These are phyloP conservation scores for Erpornis zantholeuca DNA, from an alignment of 2,113 vertebrate species.

Conservation along the genomic window DNA sequence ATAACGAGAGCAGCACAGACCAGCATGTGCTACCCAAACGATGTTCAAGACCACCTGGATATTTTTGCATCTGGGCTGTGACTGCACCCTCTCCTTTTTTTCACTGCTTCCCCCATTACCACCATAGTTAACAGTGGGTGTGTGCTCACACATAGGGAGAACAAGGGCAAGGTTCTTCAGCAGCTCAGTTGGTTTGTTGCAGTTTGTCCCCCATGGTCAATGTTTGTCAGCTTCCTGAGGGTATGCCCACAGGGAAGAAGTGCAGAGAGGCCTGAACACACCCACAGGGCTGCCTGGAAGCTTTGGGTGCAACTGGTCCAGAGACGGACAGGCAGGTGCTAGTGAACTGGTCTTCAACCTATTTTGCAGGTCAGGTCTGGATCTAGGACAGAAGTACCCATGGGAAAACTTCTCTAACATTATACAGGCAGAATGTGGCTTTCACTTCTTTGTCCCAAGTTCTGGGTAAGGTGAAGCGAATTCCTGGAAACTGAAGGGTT, in stretches of 20 bases:
- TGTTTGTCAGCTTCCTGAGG: not conserved
- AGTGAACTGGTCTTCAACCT: not conserved
- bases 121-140: not conserved
- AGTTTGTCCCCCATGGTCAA: not conserved
- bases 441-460: constrained; percentile 50
- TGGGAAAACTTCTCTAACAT: not conserved
- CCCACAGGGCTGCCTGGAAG: not conserved
- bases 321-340: not conserved
- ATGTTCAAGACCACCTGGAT: not conserved
- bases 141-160: not conserved
- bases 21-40: not conserved
- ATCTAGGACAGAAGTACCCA: not conserved
- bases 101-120: not conserved
- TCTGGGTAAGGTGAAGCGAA: constrained; percentile 50
- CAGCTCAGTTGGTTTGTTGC: not conserved
- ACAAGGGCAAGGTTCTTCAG: not conserved
- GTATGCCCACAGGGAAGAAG: not conserved
- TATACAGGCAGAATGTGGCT: constrained; percentile 11
- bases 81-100: not conserved
- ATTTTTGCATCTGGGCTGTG: not conserved
- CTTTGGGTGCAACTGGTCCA: not conserved
- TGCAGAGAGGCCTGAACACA: not conserved
- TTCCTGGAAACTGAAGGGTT: constrained; percentile 64
- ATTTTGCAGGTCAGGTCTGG: not conserved
- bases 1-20: not conserved